phyloP scores from a whole-genome alignment of 2,113 vertebrate species.

The Brachypteracias leptosomus region DNA sequence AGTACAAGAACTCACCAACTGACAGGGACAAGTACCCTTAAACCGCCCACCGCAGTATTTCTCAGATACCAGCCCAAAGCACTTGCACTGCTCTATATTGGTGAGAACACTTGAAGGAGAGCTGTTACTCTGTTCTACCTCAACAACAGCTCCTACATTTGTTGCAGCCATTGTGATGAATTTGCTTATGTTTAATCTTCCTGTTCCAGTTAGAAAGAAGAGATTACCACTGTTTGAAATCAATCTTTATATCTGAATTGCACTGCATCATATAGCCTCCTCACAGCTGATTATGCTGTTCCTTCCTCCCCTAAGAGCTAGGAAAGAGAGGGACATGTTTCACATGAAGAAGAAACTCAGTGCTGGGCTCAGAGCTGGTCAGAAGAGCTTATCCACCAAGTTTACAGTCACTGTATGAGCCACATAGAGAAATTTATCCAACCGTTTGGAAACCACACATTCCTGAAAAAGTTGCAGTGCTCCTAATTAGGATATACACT shows the following conservation, averaged over 20 bases:
- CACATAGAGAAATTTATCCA: neutral
- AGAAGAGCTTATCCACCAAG: neutral
- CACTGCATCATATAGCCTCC: neutral
- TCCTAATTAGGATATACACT: neutral
- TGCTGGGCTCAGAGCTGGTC: neutral
- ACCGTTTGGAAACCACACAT: neutral
- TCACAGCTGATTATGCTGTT: neutral
- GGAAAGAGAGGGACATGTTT: neutral
- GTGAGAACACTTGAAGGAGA: neutral
- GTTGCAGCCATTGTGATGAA: neutral
- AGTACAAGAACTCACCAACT: neutral
- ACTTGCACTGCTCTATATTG: neutral
- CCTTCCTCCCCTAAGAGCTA: neutral
- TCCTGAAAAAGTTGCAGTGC: neutral
- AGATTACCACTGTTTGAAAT: neutral
- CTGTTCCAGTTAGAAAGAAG: neutral
- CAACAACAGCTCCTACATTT: neutral
- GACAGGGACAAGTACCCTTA: neutral
- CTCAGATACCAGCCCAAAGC: neutral
- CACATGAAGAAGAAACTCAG: neutral
- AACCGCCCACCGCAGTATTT: neutral
- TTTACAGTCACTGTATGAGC: neutral
- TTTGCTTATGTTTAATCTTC: neutral
- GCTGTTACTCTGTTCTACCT: neutral
- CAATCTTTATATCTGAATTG: neutral